Percentiles rank a stretch among this genome's conserved stretches.
Conservation (phyloP, 2,113 vertebrate species). For the Hylia prasina region DNA sequence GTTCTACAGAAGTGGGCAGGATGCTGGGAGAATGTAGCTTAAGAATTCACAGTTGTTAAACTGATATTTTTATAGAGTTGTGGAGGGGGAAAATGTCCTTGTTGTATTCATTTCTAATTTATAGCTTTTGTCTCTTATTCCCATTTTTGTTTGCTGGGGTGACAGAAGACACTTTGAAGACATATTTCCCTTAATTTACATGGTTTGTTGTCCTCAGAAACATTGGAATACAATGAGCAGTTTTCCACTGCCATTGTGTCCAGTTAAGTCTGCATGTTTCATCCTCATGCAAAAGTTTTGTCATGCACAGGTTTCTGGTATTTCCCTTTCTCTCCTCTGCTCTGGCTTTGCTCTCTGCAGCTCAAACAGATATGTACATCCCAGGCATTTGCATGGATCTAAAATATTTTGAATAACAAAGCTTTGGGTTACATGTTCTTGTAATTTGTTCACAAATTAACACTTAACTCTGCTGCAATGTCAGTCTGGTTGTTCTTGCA, state of each 20-base stretch:
- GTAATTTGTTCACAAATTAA: neutral
- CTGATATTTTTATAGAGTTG: neutral
- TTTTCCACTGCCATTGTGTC: neutral
- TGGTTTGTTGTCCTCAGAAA: neutral
- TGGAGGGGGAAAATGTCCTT: fast-evolving
- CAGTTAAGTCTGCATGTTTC: neutral
- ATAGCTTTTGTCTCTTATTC: neutral
- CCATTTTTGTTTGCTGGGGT: neutral
- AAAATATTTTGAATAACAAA: neutral
- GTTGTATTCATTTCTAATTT: neutral
- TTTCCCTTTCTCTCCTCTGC: neutral
- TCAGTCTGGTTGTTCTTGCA: neutral
- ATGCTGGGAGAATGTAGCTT: neutral
- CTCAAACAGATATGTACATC: neutral
- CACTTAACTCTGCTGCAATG: neutral
- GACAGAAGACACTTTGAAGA: neutral
- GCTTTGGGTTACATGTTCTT: neutral
- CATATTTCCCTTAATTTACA: neutral
- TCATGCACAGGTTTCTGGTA: neutral
- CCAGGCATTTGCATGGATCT: neutral
- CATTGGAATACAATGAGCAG: neutral
- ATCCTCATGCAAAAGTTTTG: neutral
- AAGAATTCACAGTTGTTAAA: neutral
- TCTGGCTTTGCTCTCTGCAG: neutral
- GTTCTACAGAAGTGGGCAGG: neutral